Evolutionary conservation across 1,140 invertebrate species (phyloP).

Genomic region (Penaeus chinensis): DNA sequence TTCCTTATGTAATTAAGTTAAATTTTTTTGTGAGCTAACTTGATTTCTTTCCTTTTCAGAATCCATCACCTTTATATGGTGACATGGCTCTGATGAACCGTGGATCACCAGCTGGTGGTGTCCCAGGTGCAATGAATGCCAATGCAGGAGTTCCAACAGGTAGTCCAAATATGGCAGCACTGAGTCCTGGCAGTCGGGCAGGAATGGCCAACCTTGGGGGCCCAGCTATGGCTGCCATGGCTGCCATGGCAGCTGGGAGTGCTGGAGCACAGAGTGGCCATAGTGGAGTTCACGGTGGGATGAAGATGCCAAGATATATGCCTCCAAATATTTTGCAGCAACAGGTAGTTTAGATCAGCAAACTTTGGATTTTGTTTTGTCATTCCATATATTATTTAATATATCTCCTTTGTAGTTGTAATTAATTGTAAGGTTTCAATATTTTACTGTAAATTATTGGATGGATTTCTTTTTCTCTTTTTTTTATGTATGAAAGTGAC

Average conservation of each 20-base stretch:
- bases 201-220: conserved; percentile 52
- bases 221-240: conserved; percentile 63
- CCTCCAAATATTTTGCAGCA: conserved; percentile 58
- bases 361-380: no score
- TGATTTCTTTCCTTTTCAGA: conserved; percentile 29
- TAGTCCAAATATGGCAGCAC: conserved; percentile 50
- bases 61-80: conserved; percentile 48
- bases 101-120: conserved; percentile 39
- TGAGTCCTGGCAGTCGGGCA: conserved; percentile 53
- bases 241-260: conserved; percentile 59
- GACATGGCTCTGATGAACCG: conserved; percentile 52
- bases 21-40: not conserved
- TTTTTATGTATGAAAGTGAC: no score
- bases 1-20: not conserved
- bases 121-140: not conserved
- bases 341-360: conserved; percentile 28
- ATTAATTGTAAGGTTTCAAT: no score
- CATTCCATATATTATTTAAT: no score
- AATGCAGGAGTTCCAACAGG: conserved; percentile 24
- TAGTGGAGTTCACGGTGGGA: conserved; percentile 33
- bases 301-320: conserved; percentile 59
- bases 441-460: no score
- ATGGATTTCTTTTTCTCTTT: no score
- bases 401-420: no score
- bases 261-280: conserved; percentile 29